Percentiles rank a stretch among this genome's conserved stretches.
Conservation (phyloP, 2,797 vertebrate genomes). For the Lithobates sylvaticus region DNA sequence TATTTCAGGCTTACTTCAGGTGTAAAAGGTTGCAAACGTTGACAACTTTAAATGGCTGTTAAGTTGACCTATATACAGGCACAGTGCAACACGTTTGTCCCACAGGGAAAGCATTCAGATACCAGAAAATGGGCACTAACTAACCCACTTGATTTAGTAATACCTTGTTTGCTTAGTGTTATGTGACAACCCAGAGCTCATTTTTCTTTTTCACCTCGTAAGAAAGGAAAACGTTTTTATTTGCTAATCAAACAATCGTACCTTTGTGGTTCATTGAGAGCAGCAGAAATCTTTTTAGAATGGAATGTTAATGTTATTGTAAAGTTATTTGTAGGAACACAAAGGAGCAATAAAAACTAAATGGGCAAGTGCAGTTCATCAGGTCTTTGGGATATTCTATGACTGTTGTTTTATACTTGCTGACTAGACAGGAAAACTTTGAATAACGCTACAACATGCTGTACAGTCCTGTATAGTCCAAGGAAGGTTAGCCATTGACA, state of each 20-base stretch:
- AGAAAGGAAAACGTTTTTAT: conserved; percentile 36
- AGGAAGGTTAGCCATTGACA: too few species aligned
- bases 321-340: conserved; percentile 47
- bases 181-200: conserved; percentile 17
- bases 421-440: neutral
- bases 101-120: conserved; percentile 3
- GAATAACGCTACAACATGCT: neutral
- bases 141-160: conserved; percentile 25
- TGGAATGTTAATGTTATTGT: conserved; percentile 60
- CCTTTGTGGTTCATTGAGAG: conserved; percentile 35
- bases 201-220: conserved; percentile 44
- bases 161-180: conserved; percentile 50
- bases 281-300: conserved; percentile 12
- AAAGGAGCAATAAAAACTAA: conserved; percentile 34
- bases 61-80: neutral
- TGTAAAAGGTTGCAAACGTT: neutral
- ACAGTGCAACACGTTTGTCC: neutral
- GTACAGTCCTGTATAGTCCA: too few species aligned
- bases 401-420: neutral
- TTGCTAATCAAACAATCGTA: conserved; percentile 56
- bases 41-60: neutral
- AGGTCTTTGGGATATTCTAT: neutral
- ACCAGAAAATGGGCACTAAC: conserved; percentile 11
- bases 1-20: conserved; percentile 28
- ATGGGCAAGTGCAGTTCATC: conserved; percentile 10